Conservation (phyloP, 2,113 vertebrate species). For the Peucedramus taeniatus region DNA sequence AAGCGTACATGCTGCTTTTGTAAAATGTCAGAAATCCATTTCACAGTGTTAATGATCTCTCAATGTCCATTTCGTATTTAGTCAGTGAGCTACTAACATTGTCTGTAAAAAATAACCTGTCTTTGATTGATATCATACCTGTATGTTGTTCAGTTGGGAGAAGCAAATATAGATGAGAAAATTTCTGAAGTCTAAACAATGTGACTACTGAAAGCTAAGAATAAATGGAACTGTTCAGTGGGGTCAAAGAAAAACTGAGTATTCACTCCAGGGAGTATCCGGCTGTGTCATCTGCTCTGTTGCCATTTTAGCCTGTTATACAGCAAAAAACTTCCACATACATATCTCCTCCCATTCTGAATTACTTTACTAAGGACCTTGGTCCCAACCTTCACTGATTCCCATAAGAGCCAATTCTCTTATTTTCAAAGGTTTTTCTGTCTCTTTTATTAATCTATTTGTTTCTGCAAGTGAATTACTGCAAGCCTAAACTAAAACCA, state of each 20-base stretch:
- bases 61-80: conserved; percentile 20
- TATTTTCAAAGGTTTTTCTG: neutral
- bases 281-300: neutral
- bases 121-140: neutral
- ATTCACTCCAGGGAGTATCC: neutral
- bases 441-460: neutral
- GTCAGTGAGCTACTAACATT: neutral
- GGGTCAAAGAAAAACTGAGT: neutral
- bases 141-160: neutral
- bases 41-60: conserved; percentile 22
- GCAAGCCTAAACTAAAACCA: conserved; percentile 19
- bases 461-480: conserved; percentile 1
- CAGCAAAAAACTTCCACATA: neutral
- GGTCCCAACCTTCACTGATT: neutral
- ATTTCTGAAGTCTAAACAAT: neutral
- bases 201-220: neutral
- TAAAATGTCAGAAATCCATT: conserved; percentile 34
- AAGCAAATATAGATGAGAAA: neutral
- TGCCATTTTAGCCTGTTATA: neutral
- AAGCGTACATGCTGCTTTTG: conserved; percentile 1
- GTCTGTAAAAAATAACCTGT: neutral
- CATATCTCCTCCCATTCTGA: neutral
- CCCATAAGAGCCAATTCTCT: neutral
- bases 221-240: neutral
- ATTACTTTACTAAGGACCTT: neutral